Evolutionary conservation across 2,113 vertebrate genomes (phyloP), one percentile per base, ranked within the genome.

Genomic region (Centropus bengalensis): DNA sequence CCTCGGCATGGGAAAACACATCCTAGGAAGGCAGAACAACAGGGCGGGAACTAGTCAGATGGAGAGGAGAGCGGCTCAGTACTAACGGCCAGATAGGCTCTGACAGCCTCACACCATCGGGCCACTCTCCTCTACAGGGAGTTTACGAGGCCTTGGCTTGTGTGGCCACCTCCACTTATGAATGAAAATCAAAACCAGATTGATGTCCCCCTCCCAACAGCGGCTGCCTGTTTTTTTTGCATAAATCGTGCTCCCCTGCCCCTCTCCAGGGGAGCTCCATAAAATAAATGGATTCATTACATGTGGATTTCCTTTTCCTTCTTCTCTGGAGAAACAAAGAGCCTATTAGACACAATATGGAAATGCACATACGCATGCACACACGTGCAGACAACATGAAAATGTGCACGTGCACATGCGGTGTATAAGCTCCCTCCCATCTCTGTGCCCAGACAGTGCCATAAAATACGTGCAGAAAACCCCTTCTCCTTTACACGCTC

Each of bases 271-370:
- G 97, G 94, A 96, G 94, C 94, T 94, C 96, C 90, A 95, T 96
- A 97, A 97, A 97, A 96, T 97, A 97, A 97, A 97, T 96, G 96
- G 97, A 97, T 97, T 97, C 95, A 97, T 97, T 97, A 97, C 96
- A 97, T 95, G 91, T 77, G 95, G 97, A 97, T 97, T 97, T 97
- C 95, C 96, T 97, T 93, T 97, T 97, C 95, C 95, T 96, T 95
- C 95, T 96, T 94, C 94, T 92, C 94, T 96, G 90, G 94, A 96
- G 96, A 97, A 97, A 97, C 96, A 97, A 97, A 97, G 94, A 96
- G 73, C 96, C 94, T 95, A 89, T 97, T 97, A 97, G 96, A 96
- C 81, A 85, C 93, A 91, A 96, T 94, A 94, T 97, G 94, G 95
- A 95, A 96, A 97, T 94, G 83, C 92, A 86, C 74, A 96, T 86